Base-by-base conservation (phyloP, 2,113 vertebrate genomes). In the Protobothrops mucrosquamatus region DNA sequence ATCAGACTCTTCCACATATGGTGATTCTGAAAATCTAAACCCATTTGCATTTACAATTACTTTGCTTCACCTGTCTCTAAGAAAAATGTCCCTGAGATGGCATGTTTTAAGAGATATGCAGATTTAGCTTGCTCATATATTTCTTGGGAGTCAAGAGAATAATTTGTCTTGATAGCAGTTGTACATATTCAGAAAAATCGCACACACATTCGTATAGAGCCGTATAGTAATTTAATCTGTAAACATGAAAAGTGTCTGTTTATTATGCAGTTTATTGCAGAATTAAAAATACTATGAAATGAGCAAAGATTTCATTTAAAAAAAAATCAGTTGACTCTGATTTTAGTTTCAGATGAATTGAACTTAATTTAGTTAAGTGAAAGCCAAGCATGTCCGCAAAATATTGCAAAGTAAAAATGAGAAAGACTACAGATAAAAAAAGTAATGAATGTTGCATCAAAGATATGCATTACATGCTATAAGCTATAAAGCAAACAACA, bases 131-230 rank as follows among this genome's bases (percentile, higher is more conserved):
- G 54, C 57, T 93, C 92, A 90, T 34, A 23, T 52, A 90, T 23
- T 93, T 85, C 69, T 90, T 51, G 34, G 74, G 24, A 56, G 87
- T 89, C 34, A 48, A 88, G 87, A 18, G 54, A 52, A 81, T 61
- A 51, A 93, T 93, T 90, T 93, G 55, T 93, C 74, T 93, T 90
- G 69, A 46, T 48, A 57, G 7, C 85, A 15, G 54, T 92, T 87
- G 86, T 88, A 54, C 43, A 34, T n/a, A 88, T 92, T 64, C 48
- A 57, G 54, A 54, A 74, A 23, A 24, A 64, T 61, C 43, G 85
- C 69, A 51, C 10, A 8, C 26, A 29, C n/a, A 61, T 93, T 56
- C 46, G 61, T 81, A 81, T 81, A 81, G 74, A 22, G 34, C 74
- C 6, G 10, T n/a, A 24, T 57, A 54, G 34, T 56, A 26, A 91